These are phyloP conservation scores for Eumacrocentrus americanus DNA, from an alignment of 2,888 invertebrate genomes.

Conservation along the genomic window DNA sequence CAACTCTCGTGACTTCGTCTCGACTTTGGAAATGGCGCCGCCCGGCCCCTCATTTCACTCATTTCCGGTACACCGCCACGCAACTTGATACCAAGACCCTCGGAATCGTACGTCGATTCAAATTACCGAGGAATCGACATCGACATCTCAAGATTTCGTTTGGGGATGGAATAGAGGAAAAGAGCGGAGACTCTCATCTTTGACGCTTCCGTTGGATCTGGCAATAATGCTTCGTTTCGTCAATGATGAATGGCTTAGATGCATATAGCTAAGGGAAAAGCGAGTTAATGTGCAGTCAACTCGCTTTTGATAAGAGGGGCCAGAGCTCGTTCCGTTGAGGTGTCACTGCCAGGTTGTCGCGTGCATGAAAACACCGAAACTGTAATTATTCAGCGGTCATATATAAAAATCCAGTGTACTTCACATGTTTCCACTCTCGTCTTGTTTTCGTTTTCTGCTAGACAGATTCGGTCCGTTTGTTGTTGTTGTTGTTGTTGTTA, in stretches of 20 bases:
- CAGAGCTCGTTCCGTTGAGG: constrained; percentile 29
- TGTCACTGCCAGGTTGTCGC: constrained; percentile 49
- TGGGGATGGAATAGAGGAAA: too few relatives aligned
- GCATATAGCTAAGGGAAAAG: too few relatives aligned
- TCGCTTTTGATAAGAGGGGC: too few relatives aligned
- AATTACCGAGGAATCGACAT: constrained; percentile 5
- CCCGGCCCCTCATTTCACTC: constrained; percentile 17
- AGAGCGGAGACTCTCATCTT: too few relatives aligned
- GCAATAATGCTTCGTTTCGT: too few relatives aligned
- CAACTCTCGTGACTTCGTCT: constrained; percentile 22
- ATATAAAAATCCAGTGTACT: background rate
- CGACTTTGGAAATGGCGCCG: background rate
- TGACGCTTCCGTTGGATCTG: too few relatives aligned
- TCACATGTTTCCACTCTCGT: too few relatives aligned
- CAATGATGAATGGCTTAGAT: too few relatives aligned
- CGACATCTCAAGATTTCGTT: too few relatives aligned
- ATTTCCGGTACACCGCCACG: constrained; percentile 20
- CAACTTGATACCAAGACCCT: constrained; percentile 30
- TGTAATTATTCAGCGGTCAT: constrained; percentile 45
- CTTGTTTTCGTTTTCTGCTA: background rate
- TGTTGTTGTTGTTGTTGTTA: background rate
- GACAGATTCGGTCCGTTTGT: background rate
- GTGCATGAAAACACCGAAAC: constrained; percentile 44
- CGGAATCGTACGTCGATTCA: constrained; percentile 19
- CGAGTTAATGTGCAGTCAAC: too few relatives aligned